Base-by-base conservation (phyloP, 2,797 vertebrate species). In the Syncerus caffer region DNA sequence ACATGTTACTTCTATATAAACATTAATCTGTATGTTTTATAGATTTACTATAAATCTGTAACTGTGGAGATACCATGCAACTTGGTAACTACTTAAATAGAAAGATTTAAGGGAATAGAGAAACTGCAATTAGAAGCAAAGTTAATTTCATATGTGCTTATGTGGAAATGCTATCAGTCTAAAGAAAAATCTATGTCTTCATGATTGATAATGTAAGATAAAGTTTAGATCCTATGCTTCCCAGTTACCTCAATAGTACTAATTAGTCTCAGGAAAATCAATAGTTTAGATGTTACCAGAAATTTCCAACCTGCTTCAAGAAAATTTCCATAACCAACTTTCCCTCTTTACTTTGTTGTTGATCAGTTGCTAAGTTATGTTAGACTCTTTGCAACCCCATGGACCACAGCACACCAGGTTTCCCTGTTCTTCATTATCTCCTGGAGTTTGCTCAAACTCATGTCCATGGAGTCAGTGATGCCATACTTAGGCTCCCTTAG, bases 101-200 rank as follows among this genome's bases (percentile, higher is more conserved):
- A 16, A 85, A 90, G 78, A 89, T 42, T 94, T 89, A 78, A 58
- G 45, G n/a, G 27, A 62, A 60, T 12, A 90, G 31, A 91, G 3
- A 42, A 6, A 62, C 74, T 87, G 60, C 42, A 80, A 84, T 90
- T 42, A 80, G 45, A 76, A 83, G 5, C 53, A 83, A 27, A 93
- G 57, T 86, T 93, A 84, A 94, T 86, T 92, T 86, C 51, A n/a
- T 55, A 83, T 57, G 23, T 93, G 74, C 11, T 93, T 38, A 91
- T 25, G 14, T 90, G 78, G 60, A 82, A 90, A 79, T 90, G 3
- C n/a, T 82, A 42, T 45, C 58, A 90, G 16, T 34, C 47, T 91
- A 34, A 86, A 94, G 53, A 29, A 58, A 91, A 93, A 60, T 13
- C 15, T 85, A 9, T 15, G 27, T 51, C 64, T 92, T 89, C 15